Percentiles rank a stretch among this genome's conserved stretches.
Evolutionary conservation across 2,888 invertebrate genomes (phyloP).

Genomic region (Steinernema carpocapsae): DNA sequence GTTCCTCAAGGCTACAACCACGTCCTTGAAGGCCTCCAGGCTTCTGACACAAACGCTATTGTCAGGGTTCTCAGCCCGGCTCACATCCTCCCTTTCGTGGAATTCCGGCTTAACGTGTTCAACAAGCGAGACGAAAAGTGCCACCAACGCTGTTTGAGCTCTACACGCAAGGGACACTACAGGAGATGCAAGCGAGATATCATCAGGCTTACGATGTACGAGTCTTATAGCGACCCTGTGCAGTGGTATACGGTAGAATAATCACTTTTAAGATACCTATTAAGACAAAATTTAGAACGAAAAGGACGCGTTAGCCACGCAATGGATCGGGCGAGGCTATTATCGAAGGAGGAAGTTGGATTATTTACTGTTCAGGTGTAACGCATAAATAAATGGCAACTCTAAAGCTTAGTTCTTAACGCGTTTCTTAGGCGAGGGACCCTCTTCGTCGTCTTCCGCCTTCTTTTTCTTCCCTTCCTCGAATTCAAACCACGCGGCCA

Average conservation of each 20-base stretch:
- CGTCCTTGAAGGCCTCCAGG: neutral
- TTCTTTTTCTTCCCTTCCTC: too few relatives aligned
- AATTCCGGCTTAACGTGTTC: conserved; percentile 1
- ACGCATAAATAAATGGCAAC: neutral
- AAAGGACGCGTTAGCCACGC: conserved; percentile 39
- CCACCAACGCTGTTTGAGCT: conserved; percentile 20
- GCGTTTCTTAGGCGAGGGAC: too few relatives aligned
- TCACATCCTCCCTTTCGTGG: conserved; percentile 19
- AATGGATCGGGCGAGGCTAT: conserved; percentile 47
- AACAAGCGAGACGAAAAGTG: conserved; percentile 8
- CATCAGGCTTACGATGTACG: conserved; percentile 26
- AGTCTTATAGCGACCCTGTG: conserved; percentile 17
- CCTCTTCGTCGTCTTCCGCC: too few relatives aligned
- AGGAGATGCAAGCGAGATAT: conserved; percentile 19
- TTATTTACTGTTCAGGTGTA: conserved; percentile 47
- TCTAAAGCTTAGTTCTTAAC: too few relatives aligned
- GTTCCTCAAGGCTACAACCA: conserved; percentile 9
- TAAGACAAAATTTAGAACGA: conserved; percentile 30
- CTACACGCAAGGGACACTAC: neutral
- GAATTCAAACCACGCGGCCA: too few relatives aligned
- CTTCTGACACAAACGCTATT: neutral
- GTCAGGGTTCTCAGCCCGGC: conserved; percentile 8
- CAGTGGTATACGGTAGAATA: conserved; percentile 10
- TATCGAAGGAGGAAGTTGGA: conserved; percentile 45
- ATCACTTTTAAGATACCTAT: too few relatives aligned